Evolutionary conservation across 2,113 vertebrate species (phyloP).

Genomic region (Serilophus lunatus): DNA sequence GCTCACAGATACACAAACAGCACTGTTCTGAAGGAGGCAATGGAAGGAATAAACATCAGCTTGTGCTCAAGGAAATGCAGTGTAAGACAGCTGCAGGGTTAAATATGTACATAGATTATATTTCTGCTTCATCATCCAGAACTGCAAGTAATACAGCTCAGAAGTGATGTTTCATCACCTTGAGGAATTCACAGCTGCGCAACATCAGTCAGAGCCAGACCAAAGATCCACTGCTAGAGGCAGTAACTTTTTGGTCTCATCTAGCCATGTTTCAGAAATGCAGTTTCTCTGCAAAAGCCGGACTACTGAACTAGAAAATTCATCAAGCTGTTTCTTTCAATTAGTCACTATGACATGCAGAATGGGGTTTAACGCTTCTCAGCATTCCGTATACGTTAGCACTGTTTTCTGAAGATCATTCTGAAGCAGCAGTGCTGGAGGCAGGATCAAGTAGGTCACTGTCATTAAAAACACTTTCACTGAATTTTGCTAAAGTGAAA

Average conservation of each 20-base stretch:
- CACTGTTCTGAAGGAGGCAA: background rate
- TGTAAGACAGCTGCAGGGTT: background rate
- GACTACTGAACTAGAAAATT: slow-evolving; percentile 31
- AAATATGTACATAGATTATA: background rate
- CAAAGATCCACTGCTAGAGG: slow-evolving; percentile 40
- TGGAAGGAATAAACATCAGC: background rate
- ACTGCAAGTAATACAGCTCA: background rate
- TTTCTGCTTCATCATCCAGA: slow-evolving; percentile 1
- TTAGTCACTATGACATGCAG: background rate
- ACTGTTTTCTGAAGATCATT: background rate
- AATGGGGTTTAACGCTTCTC: background rate
- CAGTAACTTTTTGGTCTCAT: slow-evolving; percentile 23
- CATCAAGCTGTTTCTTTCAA: slow-evolving; percentile 32
- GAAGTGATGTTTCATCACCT: background rate
- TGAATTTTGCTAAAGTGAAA: background rate
- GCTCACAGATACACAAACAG: background rate
- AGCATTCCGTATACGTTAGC: background rate
- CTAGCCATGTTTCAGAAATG: background rate
- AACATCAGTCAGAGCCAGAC: slow-evolving; percentile 26
- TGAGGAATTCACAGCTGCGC: background rate
- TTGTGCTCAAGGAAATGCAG: background rate
- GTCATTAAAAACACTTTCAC: slow-evolving; percentile 3
- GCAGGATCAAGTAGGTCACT: slow-evolving; percentile 8
- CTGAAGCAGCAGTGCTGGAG: background rate
- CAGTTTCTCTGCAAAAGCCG: background rate